These are phyloP conservation scores for Chironomus tentans DNA, from an alignment of 2,888 invertebrate species.

Conservation along the genomic window DNA sequence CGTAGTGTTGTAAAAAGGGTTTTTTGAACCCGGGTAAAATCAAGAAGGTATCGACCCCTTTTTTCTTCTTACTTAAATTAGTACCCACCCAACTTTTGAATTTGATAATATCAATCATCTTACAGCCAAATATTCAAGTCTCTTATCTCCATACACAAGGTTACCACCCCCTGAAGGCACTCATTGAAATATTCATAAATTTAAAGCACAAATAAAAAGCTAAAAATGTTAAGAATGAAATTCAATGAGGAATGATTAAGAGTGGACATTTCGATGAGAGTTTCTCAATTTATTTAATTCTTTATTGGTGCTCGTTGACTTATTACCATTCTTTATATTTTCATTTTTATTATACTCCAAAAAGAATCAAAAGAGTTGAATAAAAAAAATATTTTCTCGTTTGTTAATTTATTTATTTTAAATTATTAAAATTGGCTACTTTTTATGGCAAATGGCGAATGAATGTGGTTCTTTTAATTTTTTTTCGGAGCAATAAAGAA, in stretches of 20 bases:
- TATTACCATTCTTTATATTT: neutral
- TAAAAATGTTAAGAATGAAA: neutral
- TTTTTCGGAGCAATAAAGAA: too few relatives aligned
- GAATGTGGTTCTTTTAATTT: neutral
- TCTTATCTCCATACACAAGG: too few relatives aligned
- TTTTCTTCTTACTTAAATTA: too few relatives aligned
- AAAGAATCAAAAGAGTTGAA: neutral
- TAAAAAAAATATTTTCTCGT: neutral
- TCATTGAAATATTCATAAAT: constrained; percentile 15
- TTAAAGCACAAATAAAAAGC: neutral
- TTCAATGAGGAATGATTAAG: constrained; percentile 3
- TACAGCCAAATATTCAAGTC: too few relatives aligned
- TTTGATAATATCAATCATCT: too few relatives aligned
- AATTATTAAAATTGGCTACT: constrained; percentile 18
- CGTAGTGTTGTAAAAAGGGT: too few relatives aligned
- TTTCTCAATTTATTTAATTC: neutral
- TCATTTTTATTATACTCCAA: neutral
- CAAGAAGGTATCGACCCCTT: too few relatives aligned
- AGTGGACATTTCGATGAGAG: constrained; percentile 9
- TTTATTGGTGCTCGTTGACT: neutral
- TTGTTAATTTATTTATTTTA: neutral
- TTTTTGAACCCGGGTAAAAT: too few relatives aligned
- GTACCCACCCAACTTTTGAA: too few relatives aligned
- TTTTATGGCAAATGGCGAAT: constrained; percentile 1
- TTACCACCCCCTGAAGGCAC: neutral